These are phyloP conservation scores for Tapirus indicus DNA, from an alignment of 2,797 vertebrate genomes.

Conservation along the genomic window DNA sequence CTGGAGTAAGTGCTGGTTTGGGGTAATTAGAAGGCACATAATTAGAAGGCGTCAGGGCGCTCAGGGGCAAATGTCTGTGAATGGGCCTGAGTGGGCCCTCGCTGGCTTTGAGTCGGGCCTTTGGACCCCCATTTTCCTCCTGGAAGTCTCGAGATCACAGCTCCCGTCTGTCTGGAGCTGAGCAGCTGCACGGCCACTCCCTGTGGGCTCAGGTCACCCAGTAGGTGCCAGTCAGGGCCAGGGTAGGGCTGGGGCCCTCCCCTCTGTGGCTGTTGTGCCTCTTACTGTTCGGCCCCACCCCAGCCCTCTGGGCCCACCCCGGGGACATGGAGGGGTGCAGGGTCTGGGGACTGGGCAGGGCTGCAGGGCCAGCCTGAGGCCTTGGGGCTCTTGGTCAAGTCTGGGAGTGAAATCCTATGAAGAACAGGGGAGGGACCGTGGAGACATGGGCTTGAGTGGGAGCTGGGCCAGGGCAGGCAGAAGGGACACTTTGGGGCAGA, in stretches of 20 bases:
- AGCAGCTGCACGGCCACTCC: neutral
- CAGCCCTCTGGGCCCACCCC: neutral
- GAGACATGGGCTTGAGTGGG: neutral
- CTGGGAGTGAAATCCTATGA: neutral
- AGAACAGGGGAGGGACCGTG: neutral
- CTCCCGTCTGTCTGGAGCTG: neutral
- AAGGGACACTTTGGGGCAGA: neutral
- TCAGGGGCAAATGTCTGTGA: constrained; percentile 42
- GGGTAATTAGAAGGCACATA: constrained; percentile 77
- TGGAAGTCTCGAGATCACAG: neutral
- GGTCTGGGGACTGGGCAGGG: neutral
- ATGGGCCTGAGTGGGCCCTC: neutral
- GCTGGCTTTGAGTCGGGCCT: neutral
- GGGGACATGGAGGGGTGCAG: neutral
- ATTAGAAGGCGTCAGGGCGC: constrained; percentile 70
- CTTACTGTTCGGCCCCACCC: neutral
- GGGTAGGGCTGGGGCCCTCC: neutral
- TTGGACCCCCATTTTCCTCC: constrained; percentile 22
- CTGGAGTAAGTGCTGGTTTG: constrained; percentile 73
- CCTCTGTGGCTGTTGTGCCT: neutral
- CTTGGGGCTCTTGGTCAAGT: neutral
- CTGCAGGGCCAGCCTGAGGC: neutral
- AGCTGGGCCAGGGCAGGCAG: neutral
- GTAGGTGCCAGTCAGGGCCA: neutral
- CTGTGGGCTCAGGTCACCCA: neutral